Evolutionary conservation across 2,888 invertebrate genomes (phyloP).

Genomic region (Zygogramma bicolorata): DNA sequence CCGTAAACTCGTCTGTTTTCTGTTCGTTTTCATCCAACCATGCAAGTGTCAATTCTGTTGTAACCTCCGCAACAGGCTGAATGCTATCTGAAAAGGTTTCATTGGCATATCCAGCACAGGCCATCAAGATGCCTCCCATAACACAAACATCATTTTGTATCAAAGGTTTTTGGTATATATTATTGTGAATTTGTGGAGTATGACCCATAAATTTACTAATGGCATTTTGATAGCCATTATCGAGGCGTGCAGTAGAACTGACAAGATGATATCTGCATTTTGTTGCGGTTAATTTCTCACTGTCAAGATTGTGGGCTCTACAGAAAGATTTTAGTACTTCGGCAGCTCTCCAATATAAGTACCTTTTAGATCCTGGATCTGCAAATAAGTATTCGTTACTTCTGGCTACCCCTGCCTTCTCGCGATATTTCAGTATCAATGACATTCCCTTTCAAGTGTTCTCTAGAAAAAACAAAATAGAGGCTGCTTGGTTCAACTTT

Average conservation of each 20-base stretch:
- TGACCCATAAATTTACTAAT: background rate
- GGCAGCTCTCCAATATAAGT: background rate
- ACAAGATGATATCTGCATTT: background rate
- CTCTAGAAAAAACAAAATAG: background rate
- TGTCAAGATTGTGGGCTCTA: background rate
- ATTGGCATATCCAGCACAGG: background rate
- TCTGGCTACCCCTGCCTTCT: background rate
- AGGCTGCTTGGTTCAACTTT: background rate
- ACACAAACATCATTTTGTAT: background rate
- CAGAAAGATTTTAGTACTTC: background rate
- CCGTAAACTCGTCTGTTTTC: background rate
- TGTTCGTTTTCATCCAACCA: background rate
- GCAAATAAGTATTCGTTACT: background rate
- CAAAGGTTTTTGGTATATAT: background rate
- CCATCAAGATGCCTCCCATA: background rate
- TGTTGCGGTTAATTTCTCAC: background rate
- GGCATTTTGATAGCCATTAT: background rate
- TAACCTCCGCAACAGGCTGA: background rate
- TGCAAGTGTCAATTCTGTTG: background rate
- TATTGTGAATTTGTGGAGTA: background rate
- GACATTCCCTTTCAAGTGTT: background rate
- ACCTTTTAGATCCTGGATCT: background rate
- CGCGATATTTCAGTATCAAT: background rate
- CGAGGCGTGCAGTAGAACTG: background rate
- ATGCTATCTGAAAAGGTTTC: background rate